Percentiles rank a stretch among this genome's conserved stretches.
These are phyloP conservation scores for Daphoenositta chrysoptera DNA, from an alignment of 2,113 vertebrate genomes.

Conservation along the genomic window DNA sequence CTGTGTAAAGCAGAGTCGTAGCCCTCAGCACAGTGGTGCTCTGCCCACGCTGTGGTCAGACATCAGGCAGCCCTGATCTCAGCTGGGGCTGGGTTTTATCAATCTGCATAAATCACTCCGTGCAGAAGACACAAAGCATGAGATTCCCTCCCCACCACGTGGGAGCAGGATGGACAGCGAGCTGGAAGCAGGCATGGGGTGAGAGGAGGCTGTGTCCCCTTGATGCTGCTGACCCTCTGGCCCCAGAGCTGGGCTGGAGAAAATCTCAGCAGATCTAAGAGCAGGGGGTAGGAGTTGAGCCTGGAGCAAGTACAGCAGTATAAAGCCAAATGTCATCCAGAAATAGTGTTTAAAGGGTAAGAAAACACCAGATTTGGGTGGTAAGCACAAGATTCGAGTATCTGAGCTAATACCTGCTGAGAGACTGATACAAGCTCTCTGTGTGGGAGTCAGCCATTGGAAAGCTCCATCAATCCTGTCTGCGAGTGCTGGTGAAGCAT, in stretches of 20 bases:
- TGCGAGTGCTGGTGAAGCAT: neutral
- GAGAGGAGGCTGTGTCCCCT: neutral
- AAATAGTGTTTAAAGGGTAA: neutral
- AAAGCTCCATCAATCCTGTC: neutral
- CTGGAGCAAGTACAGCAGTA: neutral
- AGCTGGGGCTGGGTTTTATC: neutral
- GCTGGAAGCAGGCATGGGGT: neutral
- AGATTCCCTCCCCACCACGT: neutral
- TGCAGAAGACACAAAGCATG: neutral
- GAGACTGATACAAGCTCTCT: neutral
- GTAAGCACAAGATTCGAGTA: neutral
- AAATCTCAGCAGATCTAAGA: neutral
- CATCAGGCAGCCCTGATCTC: neutral
- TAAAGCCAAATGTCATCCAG: neutral
- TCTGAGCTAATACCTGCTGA: neutral
- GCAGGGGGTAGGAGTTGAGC: neutral
- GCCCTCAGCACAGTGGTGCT: neutral
- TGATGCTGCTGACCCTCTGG: neutral
- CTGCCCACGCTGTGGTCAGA: neutral
- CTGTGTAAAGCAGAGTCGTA: neutral
- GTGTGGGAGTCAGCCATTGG: neutral
- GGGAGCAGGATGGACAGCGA: neutral
- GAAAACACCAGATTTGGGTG: neutral
- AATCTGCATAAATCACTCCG: fast-evolving
- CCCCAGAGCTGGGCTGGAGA: fast-evolving